A percentile compares a stretch with the other conserved stretches of the same genome.
Conservation (phyloP, 2,113 vertebrate species). For the Cephalopterus ornatus region DNA sequence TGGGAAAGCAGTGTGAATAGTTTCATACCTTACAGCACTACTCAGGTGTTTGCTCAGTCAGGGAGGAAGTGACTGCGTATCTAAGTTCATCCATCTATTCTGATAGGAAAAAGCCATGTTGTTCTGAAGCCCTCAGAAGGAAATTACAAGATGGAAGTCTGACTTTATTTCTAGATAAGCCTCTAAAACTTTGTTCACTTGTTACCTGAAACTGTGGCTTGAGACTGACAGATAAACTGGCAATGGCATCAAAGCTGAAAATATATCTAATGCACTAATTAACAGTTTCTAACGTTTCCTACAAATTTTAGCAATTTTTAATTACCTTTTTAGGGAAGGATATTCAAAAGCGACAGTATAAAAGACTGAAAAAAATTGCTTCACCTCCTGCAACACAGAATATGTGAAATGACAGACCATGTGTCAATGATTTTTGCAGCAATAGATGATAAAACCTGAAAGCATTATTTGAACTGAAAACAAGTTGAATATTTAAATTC, state of each 20-base stretch:
- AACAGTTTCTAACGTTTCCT: background rate
- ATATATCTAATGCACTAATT: background rate
- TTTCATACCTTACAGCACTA: background rate
- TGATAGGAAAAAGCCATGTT: background rate
- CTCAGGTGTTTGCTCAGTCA: background rate
- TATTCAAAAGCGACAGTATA: background rate
- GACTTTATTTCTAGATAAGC: background rate
- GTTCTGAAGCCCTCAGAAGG: background rate
- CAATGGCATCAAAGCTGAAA: background rate
- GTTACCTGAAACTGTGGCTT: background rate
- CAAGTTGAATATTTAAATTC: background rate
- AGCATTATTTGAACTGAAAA: background rate
- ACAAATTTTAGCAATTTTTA: background rate
- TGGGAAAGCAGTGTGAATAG: background rate
- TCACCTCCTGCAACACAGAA: background rate
- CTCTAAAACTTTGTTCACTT: background rate
- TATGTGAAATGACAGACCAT: background rate
- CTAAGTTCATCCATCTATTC: background rate
- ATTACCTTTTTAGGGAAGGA: background rate
- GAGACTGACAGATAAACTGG: background rate
- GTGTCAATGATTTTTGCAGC: background rate
- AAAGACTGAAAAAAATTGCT: background rate
- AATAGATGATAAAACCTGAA: background rate
- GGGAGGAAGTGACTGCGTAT: accelerated
- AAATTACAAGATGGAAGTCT: background rate